These are phyloP conservation scores for Macrophya annulata DNA, from an alignment of 2,888 invertebrate genomes.

Conservation along the genomic window DNA sequence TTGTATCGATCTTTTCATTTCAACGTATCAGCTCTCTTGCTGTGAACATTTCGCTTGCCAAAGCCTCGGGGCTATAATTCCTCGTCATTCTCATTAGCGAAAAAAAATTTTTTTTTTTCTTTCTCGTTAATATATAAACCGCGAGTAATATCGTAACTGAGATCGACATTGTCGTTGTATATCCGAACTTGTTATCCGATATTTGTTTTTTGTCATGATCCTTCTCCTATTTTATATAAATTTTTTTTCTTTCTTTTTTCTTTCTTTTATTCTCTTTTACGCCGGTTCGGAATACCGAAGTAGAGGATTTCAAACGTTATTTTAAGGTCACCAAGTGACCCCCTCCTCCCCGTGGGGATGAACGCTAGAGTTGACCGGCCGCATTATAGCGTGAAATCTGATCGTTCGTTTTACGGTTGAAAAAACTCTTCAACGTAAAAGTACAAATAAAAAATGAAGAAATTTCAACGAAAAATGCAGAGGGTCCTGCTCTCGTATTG, in stretches of 20 bases:
- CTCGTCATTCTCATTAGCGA: slow-evolving; percentile 31
- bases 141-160: neutral
- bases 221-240: neutral
- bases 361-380: slow-evolving; percentile 22
- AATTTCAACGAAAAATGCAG: neutral
- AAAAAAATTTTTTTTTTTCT: slow-evolving; percentile 18
- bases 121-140: slow-evolving; percentile 41
- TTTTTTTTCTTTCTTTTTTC: neutral
- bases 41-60: neutral
- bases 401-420: slow-evolving; percentile 39
- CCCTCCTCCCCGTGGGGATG: neutral
- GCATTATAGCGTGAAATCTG: slow-evolving; percentile 39
- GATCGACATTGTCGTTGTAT: neutral
- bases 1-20: slow-evolving; percentile 25
- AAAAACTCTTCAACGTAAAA: neutral
- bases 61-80: slow-evolving; percentile 21
- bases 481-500: neutral
- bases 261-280: neutral
- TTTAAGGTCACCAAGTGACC: slow-evolving; percentile 11
- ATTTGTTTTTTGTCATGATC: neutral
- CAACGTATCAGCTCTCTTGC: neutral
- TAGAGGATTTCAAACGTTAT: slow-evolving; percentile 23
- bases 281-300: neutral
- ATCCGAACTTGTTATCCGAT: neutral
- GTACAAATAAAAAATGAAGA: no score